Evolutionary conservation across 2,888 invertebrate genomes (phyloP), one percentile per base, ranked within the genome.

Genomic region (Bruchidius siliquastri): DNA sequence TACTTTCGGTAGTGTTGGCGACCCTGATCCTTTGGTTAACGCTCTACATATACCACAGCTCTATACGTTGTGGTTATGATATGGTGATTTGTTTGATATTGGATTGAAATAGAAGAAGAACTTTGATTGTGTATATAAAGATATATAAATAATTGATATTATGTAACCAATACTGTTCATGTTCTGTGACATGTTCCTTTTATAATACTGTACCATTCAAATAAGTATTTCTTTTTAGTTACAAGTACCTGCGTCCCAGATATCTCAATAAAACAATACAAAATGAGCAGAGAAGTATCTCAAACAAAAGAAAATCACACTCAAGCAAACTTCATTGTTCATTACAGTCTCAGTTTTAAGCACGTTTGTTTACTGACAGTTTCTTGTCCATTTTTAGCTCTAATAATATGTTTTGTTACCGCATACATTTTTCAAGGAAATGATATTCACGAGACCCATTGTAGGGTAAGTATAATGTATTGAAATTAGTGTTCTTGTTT

Each of bases 381-480:
- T 75, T 92, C 93, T 84, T 91, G 96, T 88, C 97, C 97, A 78
- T 89, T 96, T 84, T 89, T 93, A 84, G 93, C 96, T 83, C 90
- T 97, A 84, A 88, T 96, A 84, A 90, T 94, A 86, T 97, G 97
- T 88, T 95, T 97, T 87, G 88, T 94, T 85, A 94, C 95, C 80
- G 96, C 96, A 77, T 93, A 94, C 85, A 91, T 96, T 85, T 97
- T 96, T 88, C 96, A 96, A 88, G 92, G 92, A 87, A 95, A 96
- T 88, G 96, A 96, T 87, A 95, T 97, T 84, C 97, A 97, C 85
- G 96, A 96, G 90, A 96, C 96, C 80, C 96, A 96, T 88, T 97
- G 97, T 90, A 92, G 93, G 87, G 97, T 97, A 89, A 91, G 93
- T 70, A 69, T 10, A 30, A 67, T 73, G 20, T 72, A 72, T 8